phyloP scores from a whole-genome alignment of 2,113 vertebrate species.

The Alethe diademata region DNA sequence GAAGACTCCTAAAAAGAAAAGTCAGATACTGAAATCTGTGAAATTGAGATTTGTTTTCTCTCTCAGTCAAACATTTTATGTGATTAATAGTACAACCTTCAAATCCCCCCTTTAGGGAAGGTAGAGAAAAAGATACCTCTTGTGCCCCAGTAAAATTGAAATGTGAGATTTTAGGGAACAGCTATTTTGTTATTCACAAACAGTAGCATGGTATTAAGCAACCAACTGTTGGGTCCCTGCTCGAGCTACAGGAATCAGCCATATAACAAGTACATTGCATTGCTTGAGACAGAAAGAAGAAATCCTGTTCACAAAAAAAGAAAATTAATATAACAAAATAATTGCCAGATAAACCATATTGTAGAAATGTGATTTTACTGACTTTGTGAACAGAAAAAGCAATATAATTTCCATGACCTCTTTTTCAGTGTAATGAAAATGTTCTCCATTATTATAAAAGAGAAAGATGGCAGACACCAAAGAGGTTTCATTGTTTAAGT shows the following conservation, averaged over 20 bases:
- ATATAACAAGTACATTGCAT: neutral
- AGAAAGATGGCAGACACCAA: slow-evolving; percentile 26
- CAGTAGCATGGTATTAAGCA: neutral
- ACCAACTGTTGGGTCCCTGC: neutral
- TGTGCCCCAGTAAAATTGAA: neutral
- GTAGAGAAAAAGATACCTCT: neutral
- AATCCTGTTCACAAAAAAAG: slow-evolving; percentile 22
- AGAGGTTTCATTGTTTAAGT: neutral
- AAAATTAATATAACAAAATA: slow-evolving; percentile 15
- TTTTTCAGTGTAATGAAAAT: slow-evolving; percentile 18
- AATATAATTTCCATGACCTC: neutral
- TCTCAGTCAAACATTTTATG: neutral
- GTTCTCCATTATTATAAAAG: slow-evolving; percentile 20
- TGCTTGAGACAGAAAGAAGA: slow-evolving; percentile 27
- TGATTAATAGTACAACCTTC: neutral
- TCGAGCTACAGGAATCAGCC: neutral
- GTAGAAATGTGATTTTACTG: slow-evolving; percentile 3
- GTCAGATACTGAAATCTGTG: neutral
- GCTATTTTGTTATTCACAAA: neutral
- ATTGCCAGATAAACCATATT: slow-evolving; percentile 20
- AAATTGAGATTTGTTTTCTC: slow-evolving; percentile 18
- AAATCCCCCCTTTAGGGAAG: neutral
- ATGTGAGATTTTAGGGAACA: neutral
- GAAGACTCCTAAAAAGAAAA: neutral
- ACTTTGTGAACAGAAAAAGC: neutral